A percentile compares a stretch with the other conserved stretches of the same genome.
These are phyloP conservation scores for Manacus vitellinus DNA, from an alignment of 2,113 vertebrate species.

Conservation along the genomic window DNA sequence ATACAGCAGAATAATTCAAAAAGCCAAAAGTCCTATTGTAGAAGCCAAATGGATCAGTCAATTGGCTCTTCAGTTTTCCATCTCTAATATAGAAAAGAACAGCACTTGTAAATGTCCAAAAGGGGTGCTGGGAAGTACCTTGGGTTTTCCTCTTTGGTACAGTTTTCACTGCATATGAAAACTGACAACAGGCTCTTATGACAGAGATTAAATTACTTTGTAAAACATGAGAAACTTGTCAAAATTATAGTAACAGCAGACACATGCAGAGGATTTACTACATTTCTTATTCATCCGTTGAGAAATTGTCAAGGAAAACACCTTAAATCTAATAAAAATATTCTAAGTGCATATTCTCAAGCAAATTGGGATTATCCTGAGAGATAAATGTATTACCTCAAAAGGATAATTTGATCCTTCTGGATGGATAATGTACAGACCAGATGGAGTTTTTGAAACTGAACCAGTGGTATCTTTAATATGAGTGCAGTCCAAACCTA, in stretches of 20 bases:
- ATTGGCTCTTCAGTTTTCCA: not conserved
- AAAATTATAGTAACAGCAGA: not conserved
- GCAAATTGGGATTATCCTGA: not conserved
- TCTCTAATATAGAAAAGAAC: not conserved
- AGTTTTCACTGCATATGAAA: not conserved
- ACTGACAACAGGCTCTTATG: not conserved
- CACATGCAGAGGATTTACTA: not conserved
- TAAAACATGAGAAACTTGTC: not conserved
- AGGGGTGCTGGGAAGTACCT: not conserved
- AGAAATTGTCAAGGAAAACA: not conserved
- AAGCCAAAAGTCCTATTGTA: not conserved
- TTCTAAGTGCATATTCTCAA: not conserved
- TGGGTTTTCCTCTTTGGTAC: not conserved
- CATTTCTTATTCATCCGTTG: not conserved
- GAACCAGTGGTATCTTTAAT: constrained; percentile 85
- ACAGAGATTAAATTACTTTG: not conserved
- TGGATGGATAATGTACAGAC: constrained; percentile 90
- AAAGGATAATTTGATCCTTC: constrained; percentile 87
- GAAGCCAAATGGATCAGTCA: not conserved
- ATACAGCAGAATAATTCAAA: not conserved
- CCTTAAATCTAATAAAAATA: not conserved
- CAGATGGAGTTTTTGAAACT: constrained; percentile 90
- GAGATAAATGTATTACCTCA: constrained; percentile 80
- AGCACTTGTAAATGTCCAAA: not conserved
- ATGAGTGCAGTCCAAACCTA: constrained; percentile 89